Evolutionary conservation across 2,113 vertebrate species (phyloP), one percentile per base, ranked within the genome.

Genomic region (Diglossa brunneiventris): DNA sequence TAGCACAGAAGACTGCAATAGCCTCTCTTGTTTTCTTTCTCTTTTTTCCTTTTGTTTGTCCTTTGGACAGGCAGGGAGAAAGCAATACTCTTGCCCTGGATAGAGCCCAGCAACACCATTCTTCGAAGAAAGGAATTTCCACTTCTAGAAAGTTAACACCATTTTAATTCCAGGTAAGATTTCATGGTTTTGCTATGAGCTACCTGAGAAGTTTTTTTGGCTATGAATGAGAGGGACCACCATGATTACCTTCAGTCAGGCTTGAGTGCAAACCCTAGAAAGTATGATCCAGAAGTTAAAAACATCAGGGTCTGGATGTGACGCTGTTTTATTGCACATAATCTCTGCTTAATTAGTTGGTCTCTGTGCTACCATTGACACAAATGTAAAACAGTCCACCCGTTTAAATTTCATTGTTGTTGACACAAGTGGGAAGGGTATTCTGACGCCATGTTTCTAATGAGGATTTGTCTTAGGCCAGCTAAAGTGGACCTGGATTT

Each of bases 281-380:
- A 83, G 52, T 78, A 61, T 4, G 69, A 72, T 55, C 83, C 78
- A 81, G 92, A 89, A 95, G 97, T 92, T 94, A 89, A 91, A 89
- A 95, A 55, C 70, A 94, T 89, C 87, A 87, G 28, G 22, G 78
- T 77, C 95, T 89, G 70, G 59, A 94, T 93, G 76, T 2, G 3
- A 74, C 31, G 6, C 46, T 55, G 6, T 55, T 82, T 92, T 91
- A 83, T 83, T 87, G 42, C 16, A 8, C 86, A 56, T 88, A 88
- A 89, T 75, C 82, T 92, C 69, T 94, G 67, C 67, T 94, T 97
- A 96, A 94, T 96, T 95, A 88, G 68, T 70, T 74, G 72, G 68
- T 72, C 87, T 94, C 85, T 46, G 80, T 79, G 69, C 88, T 93
- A 42, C 87, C 28, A 2, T 93, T 95, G 96, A 94, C 96, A 82